phyloP scores from a whole-genome alignment of 2,888 invertebrate genomes.

The Tipula unca region DNA sequence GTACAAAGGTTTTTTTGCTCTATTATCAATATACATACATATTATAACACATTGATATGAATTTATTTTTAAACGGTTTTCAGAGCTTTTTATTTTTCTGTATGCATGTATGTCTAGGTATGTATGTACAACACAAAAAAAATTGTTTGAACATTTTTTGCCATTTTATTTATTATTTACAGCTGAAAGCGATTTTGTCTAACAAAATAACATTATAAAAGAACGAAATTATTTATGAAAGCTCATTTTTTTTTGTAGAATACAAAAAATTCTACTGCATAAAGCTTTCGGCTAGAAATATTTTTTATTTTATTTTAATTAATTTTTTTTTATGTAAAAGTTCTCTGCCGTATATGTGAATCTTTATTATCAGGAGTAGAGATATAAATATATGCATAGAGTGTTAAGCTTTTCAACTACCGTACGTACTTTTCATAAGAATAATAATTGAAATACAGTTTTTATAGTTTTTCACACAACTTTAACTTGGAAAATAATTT shows the following conservation, averaged over 20 bases:
- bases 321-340: neutral
- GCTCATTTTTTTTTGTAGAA: conserved; percentile 14
- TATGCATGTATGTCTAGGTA: no score
- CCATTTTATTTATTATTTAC: neutral
- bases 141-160: neutral
- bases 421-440: neutral
- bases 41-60: neutral
- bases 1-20: neutral
- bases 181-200: neutral
- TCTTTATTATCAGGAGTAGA: neutral
- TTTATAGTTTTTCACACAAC: neutral
- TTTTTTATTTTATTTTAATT: neutral
- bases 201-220: neutral
- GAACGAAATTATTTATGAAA: neutral
- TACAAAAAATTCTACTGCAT: neutral
- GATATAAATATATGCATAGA: neutral
- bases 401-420: neutral
- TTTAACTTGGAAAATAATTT: neutral
- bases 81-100: neutral
- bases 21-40: neutral
- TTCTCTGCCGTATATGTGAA: neutral
- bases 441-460: neutral
- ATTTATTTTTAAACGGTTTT: neutral
- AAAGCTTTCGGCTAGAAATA: neutral
- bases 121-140: neutral